Evolutionary conservation across 2,888 invertebrate species (phyloP).

Genomic region (Rotaria macrura): DNA sequence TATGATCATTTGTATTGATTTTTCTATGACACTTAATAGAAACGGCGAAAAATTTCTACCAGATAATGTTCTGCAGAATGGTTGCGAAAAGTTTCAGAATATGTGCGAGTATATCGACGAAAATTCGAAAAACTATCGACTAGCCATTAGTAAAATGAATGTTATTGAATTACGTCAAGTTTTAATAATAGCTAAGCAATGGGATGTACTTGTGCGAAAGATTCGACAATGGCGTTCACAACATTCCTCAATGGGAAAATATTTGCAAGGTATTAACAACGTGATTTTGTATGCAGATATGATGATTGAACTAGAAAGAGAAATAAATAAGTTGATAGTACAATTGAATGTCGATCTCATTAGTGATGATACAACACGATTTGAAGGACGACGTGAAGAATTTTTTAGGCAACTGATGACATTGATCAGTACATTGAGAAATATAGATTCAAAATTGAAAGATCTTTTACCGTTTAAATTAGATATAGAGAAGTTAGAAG

Average conservation of each 20-base stretch:
- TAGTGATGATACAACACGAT: not conserved
- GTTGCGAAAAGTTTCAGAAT: not conserved
- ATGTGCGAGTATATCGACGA: not conserved
- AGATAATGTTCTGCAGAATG: not conserved
- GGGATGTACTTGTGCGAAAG: not conserved
- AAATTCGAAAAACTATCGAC: not conserved
- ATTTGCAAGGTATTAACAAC: not conserved
- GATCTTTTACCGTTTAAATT: not conserved
- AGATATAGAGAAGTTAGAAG: not conserved
- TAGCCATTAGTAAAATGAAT: not conserved
- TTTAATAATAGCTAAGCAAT: not conserved
- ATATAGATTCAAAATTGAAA: not conserved
- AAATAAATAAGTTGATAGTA: not conserved
- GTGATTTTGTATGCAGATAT: not conserved
- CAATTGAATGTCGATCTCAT: not conserved
- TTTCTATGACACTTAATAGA: not conserved
- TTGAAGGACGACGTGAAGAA: not conserved
- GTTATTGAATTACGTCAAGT: not conserved
- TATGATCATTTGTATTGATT: not conserved
- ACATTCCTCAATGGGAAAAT: no score
- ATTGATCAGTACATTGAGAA: not conserved
- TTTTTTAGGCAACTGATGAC: not conserved
- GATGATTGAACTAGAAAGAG: not conserved
- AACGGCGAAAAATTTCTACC: not conserved
- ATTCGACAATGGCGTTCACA: no score